Evolutionary conservation across 2,888 invertebrate genomes (phyloP).

Genomic region (Sisyra nigra): DNA sequence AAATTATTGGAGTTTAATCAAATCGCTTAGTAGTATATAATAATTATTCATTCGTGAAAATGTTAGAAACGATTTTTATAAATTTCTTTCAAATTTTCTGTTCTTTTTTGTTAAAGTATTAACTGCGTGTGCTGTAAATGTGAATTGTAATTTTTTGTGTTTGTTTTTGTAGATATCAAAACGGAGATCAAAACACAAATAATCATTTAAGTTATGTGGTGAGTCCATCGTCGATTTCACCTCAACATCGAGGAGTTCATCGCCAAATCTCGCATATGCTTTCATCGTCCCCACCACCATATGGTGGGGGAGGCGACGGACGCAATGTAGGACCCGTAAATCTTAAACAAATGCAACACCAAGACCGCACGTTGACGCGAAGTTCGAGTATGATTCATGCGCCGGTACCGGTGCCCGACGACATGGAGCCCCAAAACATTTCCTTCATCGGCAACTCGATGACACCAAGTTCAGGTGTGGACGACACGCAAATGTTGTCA

Average conservation of each 20-base stretch:
- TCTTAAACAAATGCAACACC: conserved; percentile 30
- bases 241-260: conserved; percentile 45
- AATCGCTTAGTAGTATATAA: too few species aligned
- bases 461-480: conserved; percentile 19
- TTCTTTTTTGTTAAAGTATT: too few species aligned
- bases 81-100: neutral
- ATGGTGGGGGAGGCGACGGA: conserved; percentile 19
- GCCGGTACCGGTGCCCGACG: conserved; percentile 55
- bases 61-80: neutral
- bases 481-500: conserved; percentile 20
- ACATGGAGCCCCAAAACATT: conserved; percentile 88
- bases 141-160: neutral
- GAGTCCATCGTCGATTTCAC: conserved; percentile 39
- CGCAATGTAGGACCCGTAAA: conserved; percentile 28
- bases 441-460: conserved; percentile 70
- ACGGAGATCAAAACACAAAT: conserved; percentile 43
- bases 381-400: conserved; percentile 19
- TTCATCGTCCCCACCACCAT: conserved; percentile 7
- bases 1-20: too few species aligned
- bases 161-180: conserved; percentile 34
- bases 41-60: too few species aligned
- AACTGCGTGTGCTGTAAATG: too few species aligned
- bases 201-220: conserved; percentile 41
- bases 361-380: conserved; percentile 9
- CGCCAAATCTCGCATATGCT: conserved; percentile 35